Conservation (phyloP, 2,113 vertebrate genomes). For the Piaya cayana region DNA sequence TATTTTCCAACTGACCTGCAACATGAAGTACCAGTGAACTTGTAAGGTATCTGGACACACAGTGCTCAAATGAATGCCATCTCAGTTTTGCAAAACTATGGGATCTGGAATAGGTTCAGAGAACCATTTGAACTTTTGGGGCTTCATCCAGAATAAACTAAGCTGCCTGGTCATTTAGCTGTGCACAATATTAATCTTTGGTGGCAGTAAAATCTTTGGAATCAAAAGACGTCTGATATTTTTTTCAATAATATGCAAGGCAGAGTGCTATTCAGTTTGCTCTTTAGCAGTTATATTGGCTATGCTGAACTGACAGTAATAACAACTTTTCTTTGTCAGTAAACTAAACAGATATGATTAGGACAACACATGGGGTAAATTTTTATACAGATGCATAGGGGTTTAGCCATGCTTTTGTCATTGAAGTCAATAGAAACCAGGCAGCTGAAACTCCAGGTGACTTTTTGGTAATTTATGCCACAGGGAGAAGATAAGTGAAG, state of each 20-base stretch:
- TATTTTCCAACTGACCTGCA: not conserved
- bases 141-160: not conserved
- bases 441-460: slow-evolving; percentile 35
- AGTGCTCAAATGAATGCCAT: not conserved
- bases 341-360: slow-evolving; percentile 55
- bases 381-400: slow-evolving; percentile 35
- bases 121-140: not conserved
- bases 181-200: not conserved
- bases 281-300: slow-evolving; percentile 34
- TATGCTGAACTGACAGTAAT: slow-evolving; percentile 50
- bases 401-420: slow-evolving; percentile 43
- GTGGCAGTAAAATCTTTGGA: slow-evolving; percentile 16
- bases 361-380: slow-evolving; percentile 9
- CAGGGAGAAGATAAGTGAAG: slow-evolving; percentile 32
- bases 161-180: not conserved
- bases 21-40: not conserved
- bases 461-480: slow-evolving; percentile 21
- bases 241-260: not conserved
- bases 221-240: slow-evolving; percentile 40
- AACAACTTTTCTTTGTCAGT: slow-evolving; percentile 49
- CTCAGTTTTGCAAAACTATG: not conserved
- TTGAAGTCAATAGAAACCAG: slow-evolving; percentile 51
- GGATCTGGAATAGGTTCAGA: slow-evolving; percentile 6
- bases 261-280: slow-evolving; percentile 22
- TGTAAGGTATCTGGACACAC: not conserved